A percentile compares a stretch with the other conserved stretches of the same genome.
These are phyloP conservation scores for Ophthalmolycus amberensis DNA, from an alignment of 2,113 vertebrate genomes.

Conservation along the genomic window DNA sequence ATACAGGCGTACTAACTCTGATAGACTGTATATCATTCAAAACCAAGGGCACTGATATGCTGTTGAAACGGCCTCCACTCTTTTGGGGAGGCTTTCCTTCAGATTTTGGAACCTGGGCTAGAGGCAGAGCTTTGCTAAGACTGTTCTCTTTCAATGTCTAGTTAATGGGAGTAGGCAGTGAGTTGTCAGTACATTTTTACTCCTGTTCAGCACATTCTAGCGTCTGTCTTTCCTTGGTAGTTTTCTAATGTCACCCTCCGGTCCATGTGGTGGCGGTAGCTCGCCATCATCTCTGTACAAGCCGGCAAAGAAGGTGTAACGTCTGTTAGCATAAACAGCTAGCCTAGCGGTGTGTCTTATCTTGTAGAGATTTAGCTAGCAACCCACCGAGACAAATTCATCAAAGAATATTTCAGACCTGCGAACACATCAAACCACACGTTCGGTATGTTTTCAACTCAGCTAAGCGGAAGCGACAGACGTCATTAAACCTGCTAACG, in stretches of 20 bases:
- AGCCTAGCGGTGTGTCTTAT: conserved; percentile 14
- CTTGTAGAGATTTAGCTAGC: conserved; percentile 1
- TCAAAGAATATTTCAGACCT: not conserved
- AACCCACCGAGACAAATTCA: conserved; percentile 8
- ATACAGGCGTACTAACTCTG: not conserved
- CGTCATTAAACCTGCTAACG: not conserved
- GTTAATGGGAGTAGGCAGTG: not conserved
- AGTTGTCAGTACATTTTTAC: too few species aligned
- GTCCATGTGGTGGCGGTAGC: conserved; percentile 41
- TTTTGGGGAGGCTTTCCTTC: not conserved
- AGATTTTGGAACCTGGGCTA: not conserved
- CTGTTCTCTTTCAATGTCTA: not conserved
- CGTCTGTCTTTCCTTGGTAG: not conserved
- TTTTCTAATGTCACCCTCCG: not conserved
- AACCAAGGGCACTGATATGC: not conserved
- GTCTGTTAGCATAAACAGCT: conserved; percentile 52
- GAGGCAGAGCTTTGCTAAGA: too few species aligned
- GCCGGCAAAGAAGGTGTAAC: not conserved
- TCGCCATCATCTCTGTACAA: accelerated
- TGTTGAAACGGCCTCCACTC: not conserved
- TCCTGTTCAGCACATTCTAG: too few species aligned
- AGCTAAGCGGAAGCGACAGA: not conserved
- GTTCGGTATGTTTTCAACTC: conserved; percentile 50
- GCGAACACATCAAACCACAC: not conserved
- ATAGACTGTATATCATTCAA: not conserved